Evolutionary conservation across 2,888 invertebrate genomes (phyloP).

Genomic region (Rhorus exstirpatorius): DNA sequence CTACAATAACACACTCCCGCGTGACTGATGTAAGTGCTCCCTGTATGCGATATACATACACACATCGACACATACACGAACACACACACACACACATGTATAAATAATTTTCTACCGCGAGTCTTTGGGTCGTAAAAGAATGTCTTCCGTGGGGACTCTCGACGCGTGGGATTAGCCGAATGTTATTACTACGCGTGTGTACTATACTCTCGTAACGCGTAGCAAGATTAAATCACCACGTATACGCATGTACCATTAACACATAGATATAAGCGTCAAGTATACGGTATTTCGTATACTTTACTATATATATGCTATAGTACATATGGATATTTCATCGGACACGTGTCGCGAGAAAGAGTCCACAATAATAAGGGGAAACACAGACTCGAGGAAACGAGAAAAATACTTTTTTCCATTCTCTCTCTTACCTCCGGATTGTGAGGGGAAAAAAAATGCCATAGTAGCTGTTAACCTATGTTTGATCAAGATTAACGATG

Average conservation of each 20-base stretch:
- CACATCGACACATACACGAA: not conserved
- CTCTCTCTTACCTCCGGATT: slow-evolving; percentile 19
- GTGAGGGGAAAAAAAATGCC: not conserved
- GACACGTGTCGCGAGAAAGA: slow-evolving; percentile 43
- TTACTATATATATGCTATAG: too few relatives aligned
- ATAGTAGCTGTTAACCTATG: slow-evolving; percentile 20
- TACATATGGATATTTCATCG: too few relatives aligned
- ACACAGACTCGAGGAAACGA: not conserved
- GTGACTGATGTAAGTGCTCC: slow-evolving; percentile 36
- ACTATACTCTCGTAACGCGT: slow-evolving; percentile 46
- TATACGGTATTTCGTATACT: not conserved
- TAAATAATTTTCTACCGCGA: slow-evolving; percentile 14
- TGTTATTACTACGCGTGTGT: slow-evolving; percentile 60
- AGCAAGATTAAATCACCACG: slow-evolving; percentile 44
- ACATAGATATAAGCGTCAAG: not conserved
- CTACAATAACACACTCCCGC: slow-evolving; percentile 48
- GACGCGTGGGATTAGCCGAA: slow-evolving; percentile 59
- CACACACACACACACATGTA: not conserved
- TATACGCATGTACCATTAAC: slow-evolving; percentile 9
- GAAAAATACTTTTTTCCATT: slow-evolving; percentile 23
- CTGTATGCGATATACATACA: not conserved
- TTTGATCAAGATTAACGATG: too few relatives aligned
- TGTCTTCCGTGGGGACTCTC: slow-evolving; percentile 6
- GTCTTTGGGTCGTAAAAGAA: slow-evolving; percentile 47
- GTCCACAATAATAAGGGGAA: not conserved